Percentiles rank a stretch among this genome's conserved stretches.
Evolutionary conservation across 2,888 invertebrate species (phyloP).

Genomic region (Nyleta sp.): DNA sequence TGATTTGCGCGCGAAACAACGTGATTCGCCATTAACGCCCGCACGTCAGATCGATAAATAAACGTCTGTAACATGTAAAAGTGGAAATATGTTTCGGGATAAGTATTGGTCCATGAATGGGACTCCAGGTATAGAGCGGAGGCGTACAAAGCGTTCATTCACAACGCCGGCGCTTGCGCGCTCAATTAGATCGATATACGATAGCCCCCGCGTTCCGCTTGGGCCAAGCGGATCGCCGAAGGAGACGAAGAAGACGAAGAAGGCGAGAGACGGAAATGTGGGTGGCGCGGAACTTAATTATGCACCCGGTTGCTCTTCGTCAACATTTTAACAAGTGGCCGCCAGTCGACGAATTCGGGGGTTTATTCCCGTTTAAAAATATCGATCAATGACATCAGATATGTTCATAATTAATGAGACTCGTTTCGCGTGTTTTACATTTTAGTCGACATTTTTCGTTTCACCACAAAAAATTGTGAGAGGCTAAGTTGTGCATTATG

Average conservation of each 20-base stretch:
- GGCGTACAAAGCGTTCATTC: slow-evolving; percentile 76
- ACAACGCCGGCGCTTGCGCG: slow-evolving; percentile 74
- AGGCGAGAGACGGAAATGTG: slow-evolving; percentile 19
- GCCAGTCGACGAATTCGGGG: too few species aligned
- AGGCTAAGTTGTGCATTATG: too few species aligned
- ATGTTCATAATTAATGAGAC: too few species aligned
- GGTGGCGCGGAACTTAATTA: slow-evolving; percentile 14
- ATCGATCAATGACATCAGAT: too few species aligned
- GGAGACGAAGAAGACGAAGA: slow-evolving; percentile 38
- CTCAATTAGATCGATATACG: slow-evolving; percentile 73
- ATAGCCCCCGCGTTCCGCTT: slow-evolving; percentile 65
- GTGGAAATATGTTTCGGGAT: slow-evolving; percentile 42
- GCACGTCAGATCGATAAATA: too few species aligned
- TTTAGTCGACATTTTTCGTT: too few species aligned
- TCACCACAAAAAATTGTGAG: too few species aligned
- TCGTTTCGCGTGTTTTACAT: too few species aligned
- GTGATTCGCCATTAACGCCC: too few species aligned
- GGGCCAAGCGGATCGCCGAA: slow-evolving; percentile 31
- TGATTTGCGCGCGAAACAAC: too few species aligned
- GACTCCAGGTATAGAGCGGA: slow-evolving; percentile 67
- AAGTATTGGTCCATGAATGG: slow-evolving; percentile 74
- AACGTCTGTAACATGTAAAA: too few species aligned
- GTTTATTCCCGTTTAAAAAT: too few species aligned
- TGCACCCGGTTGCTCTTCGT: slow-evolving; percentile 1
- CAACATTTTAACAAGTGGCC: slow-evolving; percentile 19